Evolutionary conservation across 2,113 vertebrate genomes (phyloP), one percentile per base, ranked within the genome.

Genomic region (Ornithorhynchus anatinus): DNA sequence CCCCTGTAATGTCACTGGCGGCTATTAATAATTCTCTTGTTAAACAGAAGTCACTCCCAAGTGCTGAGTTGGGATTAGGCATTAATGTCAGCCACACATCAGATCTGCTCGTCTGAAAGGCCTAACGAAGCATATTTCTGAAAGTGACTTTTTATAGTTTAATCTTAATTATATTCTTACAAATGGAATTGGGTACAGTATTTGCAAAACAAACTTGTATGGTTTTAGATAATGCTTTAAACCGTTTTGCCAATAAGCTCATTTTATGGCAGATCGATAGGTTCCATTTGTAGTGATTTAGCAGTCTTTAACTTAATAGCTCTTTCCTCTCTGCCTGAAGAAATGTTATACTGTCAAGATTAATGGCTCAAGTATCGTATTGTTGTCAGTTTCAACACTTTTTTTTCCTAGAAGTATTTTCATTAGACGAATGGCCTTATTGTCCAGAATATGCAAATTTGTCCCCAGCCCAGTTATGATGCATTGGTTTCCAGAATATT

Each of bases 171-270:
- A 36, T 69, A 74, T 22, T 47, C 32, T 57, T 76, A 59, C 27
- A 78, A 64, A 58, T 72, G 23, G 67, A 74, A 56, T 29, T 53
- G 54, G 42, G 23, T 40, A 22, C 52, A 70, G 62, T 70, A 53
- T 33, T 27, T 69, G 8, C 66, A 58, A 59, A 83, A 77, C 75
- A 67, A 73, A 79, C 19, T 71, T 84, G 67, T 72, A 62, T 89
- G 77, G 74, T 84, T 85, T 73, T 65, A 88, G 86, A 62, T 86
- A 87, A 84, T 58, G 62, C 75, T 88, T 88, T 83, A 80, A 89
- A 92, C 79, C 79, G 77, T 85, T 85, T 85, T 76, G 87, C 92
- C 93, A 91, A 91, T 95, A 88, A 87, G 59, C 78, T 68, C 42
- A 80, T 92, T 93, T 92, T 87, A 86, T 89, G 42, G 82, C 63